Evolutionary conservation across 2,113 vertebrate species (phyloP), one percentile per base, ranked within the genome.

Genomic region (Nipponia nippon): DNA sequence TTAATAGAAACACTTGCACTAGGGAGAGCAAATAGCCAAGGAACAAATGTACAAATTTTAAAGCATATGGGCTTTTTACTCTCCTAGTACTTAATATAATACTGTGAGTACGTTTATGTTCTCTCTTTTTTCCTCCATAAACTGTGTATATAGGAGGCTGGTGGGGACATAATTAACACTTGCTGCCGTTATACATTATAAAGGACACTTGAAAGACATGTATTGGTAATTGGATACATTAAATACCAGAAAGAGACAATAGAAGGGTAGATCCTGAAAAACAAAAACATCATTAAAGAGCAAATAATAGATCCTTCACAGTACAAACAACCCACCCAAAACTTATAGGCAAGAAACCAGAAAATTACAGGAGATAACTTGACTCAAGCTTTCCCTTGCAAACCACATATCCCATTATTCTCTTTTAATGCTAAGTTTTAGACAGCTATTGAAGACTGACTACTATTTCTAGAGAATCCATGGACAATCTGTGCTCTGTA

Each of bases 1-100:
- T 94, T 95, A 95, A 87, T 70, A 87, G 53, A 83, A 96, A 80
- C 38, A 79, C 61, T 85, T 95, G 71, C 87, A 77, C 67, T 32
- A 29, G 66, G 87, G 81, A 94, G 46, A 95, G 13, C 49, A 93
- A 93, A 95, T 94, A 93, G 63, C 87, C 78, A 91, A 95, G 53
- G 55, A 95, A 91, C 81, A 93, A 95, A 95, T 93, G 95, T 65
- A 95, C 32, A 80, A 62, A 85, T 80, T 97, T 97, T 96, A 95
- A 97, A 97, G 56, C 92, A 81, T 97, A 97, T 96, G 97, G 95
- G 92, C 87, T 96, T 92, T 82, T 92, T 94, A 61, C 75, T 93
- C 73, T 95, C 94, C 83, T 94, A 94, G 90, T 93, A 96, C 97
- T 98, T 97, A 97, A 97, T 97, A 95, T 83, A 88, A 95, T 97